A percentile compares a stretch with the other conserved stretches of the same genome.
phyloP scores from a whole-genome alignment of 2,888 invertebrate species.

The Spodoptera littoralis region DNA sequence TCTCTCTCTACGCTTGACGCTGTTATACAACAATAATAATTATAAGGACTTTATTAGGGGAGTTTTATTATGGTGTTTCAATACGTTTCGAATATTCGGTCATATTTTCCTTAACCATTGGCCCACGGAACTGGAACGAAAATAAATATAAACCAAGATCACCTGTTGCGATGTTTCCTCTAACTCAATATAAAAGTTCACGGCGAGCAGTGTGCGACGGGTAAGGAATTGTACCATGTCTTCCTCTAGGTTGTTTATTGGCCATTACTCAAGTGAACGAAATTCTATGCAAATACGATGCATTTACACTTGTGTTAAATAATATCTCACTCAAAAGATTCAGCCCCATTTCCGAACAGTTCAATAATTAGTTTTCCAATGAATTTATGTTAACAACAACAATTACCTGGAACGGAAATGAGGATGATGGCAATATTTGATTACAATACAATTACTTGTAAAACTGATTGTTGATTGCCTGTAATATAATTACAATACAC shows the following conservation, averaged over 20 bases:
- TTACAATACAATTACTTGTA: not conserved
- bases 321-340: too few species aligned
- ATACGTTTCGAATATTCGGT: not conserved
- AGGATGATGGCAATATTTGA: not conserved
- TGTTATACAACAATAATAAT: too few species aligned
- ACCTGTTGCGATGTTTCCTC: slow-evolving; percentile 40
- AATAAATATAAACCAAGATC: slow-evolving; percentile 1
- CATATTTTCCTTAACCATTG: slow-evolving; percentile 5
- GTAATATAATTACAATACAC: too few species aligned
- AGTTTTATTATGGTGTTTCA: too few species aligned
- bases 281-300: not conserved
- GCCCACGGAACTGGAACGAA: not conserved
- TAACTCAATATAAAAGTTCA: slow-evolving; percentile 40
- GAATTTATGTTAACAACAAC: not conserved
- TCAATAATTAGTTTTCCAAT: not conserved
- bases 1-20: too few species aligned
- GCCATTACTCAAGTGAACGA: not conserved
- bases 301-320: too few species aligned
- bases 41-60: too few species aligned
- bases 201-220: not conserved
- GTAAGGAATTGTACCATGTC: slow-evolving; percentile 2
- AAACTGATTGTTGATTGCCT: too few species aligned
- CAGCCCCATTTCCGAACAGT: not conserved
- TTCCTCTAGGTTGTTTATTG: not conserved
- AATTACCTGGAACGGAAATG: not conserved